Conservation (phyloP, 1,140 invertebrate species). For the Bombyx mandarina region DNA sequence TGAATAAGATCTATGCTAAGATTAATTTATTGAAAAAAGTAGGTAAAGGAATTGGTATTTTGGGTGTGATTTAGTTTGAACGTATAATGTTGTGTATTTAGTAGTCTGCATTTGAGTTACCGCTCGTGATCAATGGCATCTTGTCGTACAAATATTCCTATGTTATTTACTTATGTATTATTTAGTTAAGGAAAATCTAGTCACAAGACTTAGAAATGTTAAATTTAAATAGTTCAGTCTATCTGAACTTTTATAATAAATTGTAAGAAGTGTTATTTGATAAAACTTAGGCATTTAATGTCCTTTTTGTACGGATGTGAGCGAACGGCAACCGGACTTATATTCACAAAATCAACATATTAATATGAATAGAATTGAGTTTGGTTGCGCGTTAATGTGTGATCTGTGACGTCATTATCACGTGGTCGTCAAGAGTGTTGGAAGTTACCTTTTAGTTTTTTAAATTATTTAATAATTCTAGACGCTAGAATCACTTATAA, state of each 20-base stretch:
- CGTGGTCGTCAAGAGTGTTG: conserved; percentile 28
- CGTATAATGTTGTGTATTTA: conserved; percentile 51
- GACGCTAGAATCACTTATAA: conserved; percentile 53
- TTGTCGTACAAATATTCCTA: conserved; percentile 71
- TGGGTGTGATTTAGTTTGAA: conserved; percentile 62
- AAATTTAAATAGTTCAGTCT: conserved; percentile 56
- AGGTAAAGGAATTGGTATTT: conserved; percentile 30
- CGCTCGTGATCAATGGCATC: conserved; percentile 70
- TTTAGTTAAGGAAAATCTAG: conserved; percentile 67
- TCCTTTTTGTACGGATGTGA: conserved; percentile 35
- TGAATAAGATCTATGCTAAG: conserved; percentile 47
- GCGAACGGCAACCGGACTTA: conserved; percentile 4
- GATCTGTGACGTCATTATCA: conserved; percentile 1
- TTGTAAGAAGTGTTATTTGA: conserved; percentile 4
- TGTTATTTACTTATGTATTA: conserved; percentile 69
- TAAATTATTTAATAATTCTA: conserved; percentile 61
- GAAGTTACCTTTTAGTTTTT: conserved; percentile 66
- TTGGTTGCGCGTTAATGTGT: not conserved
- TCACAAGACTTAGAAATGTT: conserved; percentile 69
- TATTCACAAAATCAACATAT: not conserved
- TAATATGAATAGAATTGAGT: not conserved
- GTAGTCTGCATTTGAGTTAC: conserved; percentile 70
- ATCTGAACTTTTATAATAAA: conserved; percentile 36
- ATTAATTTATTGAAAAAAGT: conserved; percentile 63
- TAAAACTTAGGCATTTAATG: conserved; percentile 37